Percentiles rank a stretch among this genome's conserved stretches.
These are phyloP conservation scores for Oryzias curvinotus DNA, from an alignment of 2,113 vertebrate species.

Conservation along the genomic window DNA sequence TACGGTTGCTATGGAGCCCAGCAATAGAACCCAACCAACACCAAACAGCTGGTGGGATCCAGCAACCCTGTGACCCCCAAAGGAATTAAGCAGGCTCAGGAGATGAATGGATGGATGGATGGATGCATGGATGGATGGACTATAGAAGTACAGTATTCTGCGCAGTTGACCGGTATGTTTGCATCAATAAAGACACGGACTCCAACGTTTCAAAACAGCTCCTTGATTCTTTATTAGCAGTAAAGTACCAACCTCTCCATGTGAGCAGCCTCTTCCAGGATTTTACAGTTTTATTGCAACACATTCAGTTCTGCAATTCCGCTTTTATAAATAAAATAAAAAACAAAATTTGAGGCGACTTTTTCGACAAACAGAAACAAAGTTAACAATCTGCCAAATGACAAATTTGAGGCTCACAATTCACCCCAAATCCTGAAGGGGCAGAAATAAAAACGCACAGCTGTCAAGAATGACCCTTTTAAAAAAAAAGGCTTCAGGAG, in stretches of 20 bases:
- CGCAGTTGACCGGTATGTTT: no score
- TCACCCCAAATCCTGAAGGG: conserved; percentile 29
- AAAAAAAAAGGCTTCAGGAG: conserved; percentile 34
- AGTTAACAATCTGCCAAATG: not conserved
- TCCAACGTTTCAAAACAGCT: conserved; percentile 45
- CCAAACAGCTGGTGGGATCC: no score
- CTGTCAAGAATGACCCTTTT: conserved; percentile 29
- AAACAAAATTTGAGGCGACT: conserved; percentile 17
- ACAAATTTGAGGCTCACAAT: conserved; percentile 8
- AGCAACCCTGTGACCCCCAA: no score
- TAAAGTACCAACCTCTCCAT: conserved; percentile 29
- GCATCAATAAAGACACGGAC: conserved; percentile 15
- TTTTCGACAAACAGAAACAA: conserved; percentile 3
- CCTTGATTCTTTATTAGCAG: conserved; percentile 65
- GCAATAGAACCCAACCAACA: no score
- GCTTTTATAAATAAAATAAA: conserved; percentile 4
- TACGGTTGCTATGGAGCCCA: no score
- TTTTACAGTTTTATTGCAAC: conserved; percentile 42
- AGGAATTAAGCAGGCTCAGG: no score
- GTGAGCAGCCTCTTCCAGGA: conserved; percentile 34
- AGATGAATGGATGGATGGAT: no score
- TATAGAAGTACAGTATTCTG: no score
- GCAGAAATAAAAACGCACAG: conserved; percentile 46
- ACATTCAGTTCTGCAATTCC: conserved; percentile 20
- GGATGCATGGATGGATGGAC: no score